A percentile compares a stretch with the other conserved stretches of the same genome.
Evolutionary conservation across 2,113 vertebrate genomes (phyloP).

Genomic region (Bubo blakistoni): DNA sequence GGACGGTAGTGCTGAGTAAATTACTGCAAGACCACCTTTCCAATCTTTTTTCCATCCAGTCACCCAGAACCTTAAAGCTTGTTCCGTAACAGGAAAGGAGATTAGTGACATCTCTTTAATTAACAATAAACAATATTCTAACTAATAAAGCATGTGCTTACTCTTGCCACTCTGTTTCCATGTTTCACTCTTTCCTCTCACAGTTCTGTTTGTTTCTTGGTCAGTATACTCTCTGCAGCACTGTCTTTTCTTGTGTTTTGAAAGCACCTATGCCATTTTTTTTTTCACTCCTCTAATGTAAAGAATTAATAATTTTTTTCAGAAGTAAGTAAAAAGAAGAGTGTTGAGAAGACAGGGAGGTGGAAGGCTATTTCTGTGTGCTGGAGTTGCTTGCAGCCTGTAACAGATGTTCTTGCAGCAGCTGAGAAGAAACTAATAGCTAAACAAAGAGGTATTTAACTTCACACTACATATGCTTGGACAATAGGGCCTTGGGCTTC

Average conservation of each 20-base stretch:
- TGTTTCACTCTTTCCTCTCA: neutral
- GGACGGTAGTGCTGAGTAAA: neutral
- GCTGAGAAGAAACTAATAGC: slow-evolving; percentile 41
- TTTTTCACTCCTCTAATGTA: neutral
- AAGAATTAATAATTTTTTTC: neutral
- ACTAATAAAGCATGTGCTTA: neutral
- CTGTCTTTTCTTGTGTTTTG: neutral
- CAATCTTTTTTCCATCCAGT: neutral
- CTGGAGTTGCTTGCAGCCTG: neutral
- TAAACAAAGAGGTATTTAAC: slow-evolving; percentile 48
- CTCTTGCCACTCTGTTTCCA: neutral
- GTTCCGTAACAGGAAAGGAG: neutral
- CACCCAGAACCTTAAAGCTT: neutral
- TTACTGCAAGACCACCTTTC: neutral
- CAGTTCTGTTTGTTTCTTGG: neutral
- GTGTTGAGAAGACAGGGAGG: neutral
- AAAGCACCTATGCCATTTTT: neutral
- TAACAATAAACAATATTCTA: neutral
- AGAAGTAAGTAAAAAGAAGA: neutral
- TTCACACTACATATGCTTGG: neutral
- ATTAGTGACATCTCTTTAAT: neutral
- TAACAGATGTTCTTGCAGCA: slow-evolving; percentile 44
- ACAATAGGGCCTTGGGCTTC: slow-evolving; percentile 23
- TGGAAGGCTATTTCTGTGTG: neutral
- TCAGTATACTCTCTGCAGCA: neutral